These are phyloP conservation scores for Machimus atricapillus DNA, from an alignment of 2,888 invertebrate species.

Conservation along the genomic window DNA sequence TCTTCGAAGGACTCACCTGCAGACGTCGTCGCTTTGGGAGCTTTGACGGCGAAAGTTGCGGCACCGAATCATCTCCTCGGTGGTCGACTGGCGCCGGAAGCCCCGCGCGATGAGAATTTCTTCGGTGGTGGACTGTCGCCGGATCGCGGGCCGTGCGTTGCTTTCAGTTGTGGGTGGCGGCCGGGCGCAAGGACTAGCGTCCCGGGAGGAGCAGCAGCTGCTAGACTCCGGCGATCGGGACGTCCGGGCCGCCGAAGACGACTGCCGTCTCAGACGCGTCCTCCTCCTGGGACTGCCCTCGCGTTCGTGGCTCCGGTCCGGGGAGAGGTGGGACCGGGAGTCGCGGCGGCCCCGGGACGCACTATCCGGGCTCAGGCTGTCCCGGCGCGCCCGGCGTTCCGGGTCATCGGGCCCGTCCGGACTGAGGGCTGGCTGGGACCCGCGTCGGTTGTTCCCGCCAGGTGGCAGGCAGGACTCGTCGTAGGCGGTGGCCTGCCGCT, in stretches of 20 bases:
- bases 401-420: constrained; percentile 78
- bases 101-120: constrained; percentile 90
- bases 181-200: constrained; percentile 81
- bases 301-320: constrained; percentile 80
- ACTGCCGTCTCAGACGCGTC: constrained; percentile 77
- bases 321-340: constrained; percentile 79
- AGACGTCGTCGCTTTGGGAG: constrained; percentile 85
- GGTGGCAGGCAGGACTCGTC: constrained; percentile 83
- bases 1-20: constrained; percentile 62
- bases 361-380: constrained; percentile 90
- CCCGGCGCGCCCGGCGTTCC: constrained; percentile 78
- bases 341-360: constrained; percentile 78
- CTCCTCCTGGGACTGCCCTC: constrained; percentile 81
- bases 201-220: constrained; percentile 79
- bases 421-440: constrained; percentile 82
- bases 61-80: constrained; percentile 92
- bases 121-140: constrained; percentile 89
- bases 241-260: constrained; percentile 74
- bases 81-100: constrained; percentile 87
- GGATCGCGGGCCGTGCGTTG: constrained; percentile 75
- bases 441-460: constrained; percentile 72
- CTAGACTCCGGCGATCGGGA: constrained; percentile 75
- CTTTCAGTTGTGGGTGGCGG: constrained; percentile 65
- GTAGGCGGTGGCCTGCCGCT: constrained; percentile 87
- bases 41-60: constrained; percentile 89